These are phyloP conservation scores for Palloptera scutellata DNA, from an alignment of 2,888 invertebrate species.

Conservation along the genomic window DNA sequence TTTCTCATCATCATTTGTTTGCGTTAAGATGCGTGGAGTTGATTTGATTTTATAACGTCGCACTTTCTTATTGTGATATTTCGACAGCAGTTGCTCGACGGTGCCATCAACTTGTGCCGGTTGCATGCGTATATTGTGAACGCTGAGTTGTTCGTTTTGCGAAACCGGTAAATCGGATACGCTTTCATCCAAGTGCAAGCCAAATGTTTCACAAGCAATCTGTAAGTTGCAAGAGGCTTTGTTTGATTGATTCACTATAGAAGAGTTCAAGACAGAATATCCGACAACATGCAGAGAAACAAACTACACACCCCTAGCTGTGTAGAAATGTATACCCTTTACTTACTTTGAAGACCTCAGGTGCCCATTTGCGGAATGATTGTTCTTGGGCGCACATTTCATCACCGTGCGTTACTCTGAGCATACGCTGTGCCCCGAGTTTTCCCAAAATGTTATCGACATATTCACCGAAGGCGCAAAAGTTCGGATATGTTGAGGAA, in stretches of 20 bases:
- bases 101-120: conserved; percentile 61
- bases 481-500: conserved; percentile 95
- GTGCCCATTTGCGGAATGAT: conserved; percentile 91
- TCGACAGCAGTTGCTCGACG: conserved; percentile 68
- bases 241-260: no score
- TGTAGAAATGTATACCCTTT: neutral
- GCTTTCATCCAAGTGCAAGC: conserved; percentile 88
- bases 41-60: conserved; percentile 69
- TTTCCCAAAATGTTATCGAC: conserved; percentile 91
- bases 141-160: conserved; percentile 78
- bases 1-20: conserved; percentile 67
- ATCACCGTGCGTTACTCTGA: conserved; percentile 85
- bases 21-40: conserved; percentile 66
- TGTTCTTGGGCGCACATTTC: conserved; percentile 97
- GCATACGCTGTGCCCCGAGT: conserved; percentile 87
- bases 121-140: conserved; percentile 81
- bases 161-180: conserved; percentile 82
- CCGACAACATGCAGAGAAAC: no score
- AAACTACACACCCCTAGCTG: neutral
- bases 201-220: conserved; percentile 93
- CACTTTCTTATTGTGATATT: conserved; percentile 77
- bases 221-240: conserved; percentile 52
- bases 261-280: no score
- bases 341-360: conserved; percentile 81
- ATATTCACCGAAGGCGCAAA: conserved; percentile 93